A percentile compares a stretch with the other conserved stretches of the same genome.
Conservation (phyloP, 23 tunicate species). For the Diplosoma virens region DNA sequence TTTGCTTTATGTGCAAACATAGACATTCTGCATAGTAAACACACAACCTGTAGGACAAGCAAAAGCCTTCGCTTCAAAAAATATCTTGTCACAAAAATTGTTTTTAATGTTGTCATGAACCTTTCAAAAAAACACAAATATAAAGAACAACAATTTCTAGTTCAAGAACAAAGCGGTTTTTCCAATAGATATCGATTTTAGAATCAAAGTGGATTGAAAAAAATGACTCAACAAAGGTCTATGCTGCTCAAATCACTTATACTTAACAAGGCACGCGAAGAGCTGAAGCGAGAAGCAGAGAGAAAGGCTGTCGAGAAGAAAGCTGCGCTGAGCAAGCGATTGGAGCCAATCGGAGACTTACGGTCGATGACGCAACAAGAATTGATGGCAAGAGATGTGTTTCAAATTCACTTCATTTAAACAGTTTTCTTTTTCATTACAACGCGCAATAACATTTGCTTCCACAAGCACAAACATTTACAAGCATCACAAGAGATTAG, state of each 20-base stretch:
- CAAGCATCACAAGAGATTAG: too few relatives aligned
- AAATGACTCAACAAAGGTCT: conserved; percentile 80
- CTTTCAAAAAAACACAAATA: too few relatives aligned
- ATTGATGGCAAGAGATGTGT: conserved; percentile 45
- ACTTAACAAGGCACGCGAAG: conserved; percentile 93
- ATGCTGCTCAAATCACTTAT: conserved; percentile 78
- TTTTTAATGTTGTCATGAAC: neutral
- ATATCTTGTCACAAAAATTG: too few relatives aligned
- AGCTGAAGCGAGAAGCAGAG: conserved; percentile 84
- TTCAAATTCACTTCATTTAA: too few relatives aligned
- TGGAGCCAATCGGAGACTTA: conserved; percentile 60
- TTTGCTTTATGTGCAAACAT: too few relatives aligned
- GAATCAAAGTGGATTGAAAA: conserved; percentile 40
- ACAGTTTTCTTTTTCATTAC: too few relatives aligned
- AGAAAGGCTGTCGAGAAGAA: conserved; percentile 90
- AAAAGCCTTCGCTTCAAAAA: neutral
- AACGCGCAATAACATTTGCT: too few relatives aligned
- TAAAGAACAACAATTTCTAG: too few relatives aligned
- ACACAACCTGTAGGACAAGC: neutral
- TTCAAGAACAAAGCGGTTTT: too few relatives aligned
- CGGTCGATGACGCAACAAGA: conserved; percentile 79
- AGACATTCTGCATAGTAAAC: too few relatives aligned
- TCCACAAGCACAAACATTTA: too few relatives aligned
- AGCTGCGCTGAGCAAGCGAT: conserved; percentile 64
- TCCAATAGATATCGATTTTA: too few relatives aligned